Percentiles rank a stretch among this genome's conserved stretches.
Evolutionary conservation across 2,888 invertebrate species (phyloP).

Genomic region (Onchidella celtica): DNA sequence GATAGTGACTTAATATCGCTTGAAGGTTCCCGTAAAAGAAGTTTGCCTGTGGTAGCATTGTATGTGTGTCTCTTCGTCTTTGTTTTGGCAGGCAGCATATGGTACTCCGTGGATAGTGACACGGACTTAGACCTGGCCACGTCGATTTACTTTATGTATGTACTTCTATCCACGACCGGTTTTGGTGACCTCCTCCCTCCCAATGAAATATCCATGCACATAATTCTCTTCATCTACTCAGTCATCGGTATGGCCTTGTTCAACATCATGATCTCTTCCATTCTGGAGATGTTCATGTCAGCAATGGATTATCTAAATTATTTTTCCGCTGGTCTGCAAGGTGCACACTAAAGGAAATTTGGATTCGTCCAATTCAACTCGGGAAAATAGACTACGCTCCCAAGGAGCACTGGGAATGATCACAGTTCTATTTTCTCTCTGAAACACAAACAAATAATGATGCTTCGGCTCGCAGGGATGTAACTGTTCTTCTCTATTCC

Average conservation of each 20-base stretch:
- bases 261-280: slow-evolving; percentile 34
- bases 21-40: background rate
- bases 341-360: no score
- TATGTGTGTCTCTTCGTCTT: slow-evolving; percentile 5
- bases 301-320: slow-evolving; percentile 30
- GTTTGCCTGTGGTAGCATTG: slow-evolving; percentile 3
- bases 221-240: slow-evolving; percentile 7
- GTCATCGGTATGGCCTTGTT: slow-evolving; percentile 18
- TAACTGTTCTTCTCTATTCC: no score
- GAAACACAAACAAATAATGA: no score
- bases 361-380: no score
- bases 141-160: slow-evolving; percentile 37
- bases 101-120: no score
- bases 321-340: background rate
- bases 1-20: no score
- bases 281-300: slow-evolving; percentile 2
- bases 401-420: no score
- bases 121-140: no score
- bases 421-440: no score
- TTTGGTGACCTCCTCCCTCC: slow-evolving; percentile 32
- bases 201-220: background rate
- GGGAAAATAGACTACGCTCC: no score
- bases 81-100: slow-evolving; percentile 3
- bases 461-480: no score
- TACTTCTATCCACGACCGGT: slow-evolving; percentile 29